Evolutionary conservation across 1,140 invertebrate species (phyloP), one percentile per base, ranked within the genome.

Genomic region (Drosophila serrata): DNA sequence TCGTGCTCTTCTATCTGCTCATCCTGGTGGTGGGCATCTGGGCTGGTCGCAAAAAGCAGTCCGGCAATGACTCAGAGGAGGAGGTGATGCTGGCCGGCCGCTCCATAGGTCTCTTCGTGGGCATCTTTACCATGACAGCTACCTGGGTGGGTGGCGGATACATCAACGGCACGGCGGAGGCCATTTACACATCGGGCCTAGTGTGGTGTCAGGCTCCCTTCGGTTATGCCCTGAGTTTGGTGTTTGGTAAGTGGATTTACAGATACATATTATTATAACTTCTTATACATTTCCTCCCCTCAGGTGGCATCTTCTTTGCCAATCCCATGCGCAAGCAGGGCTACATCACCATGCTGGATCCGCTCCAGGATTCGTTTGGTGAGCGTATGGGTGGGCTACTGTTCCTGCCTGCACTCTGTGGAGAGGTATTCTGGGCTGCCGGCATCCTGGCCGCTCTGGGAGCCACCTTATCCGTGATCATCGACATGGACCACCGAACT

Each of bases 61-160:
- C 95, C 6, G 96, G 96, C 49, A 96, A 97, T 93, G 96, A 97
- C 90, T 97, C 96, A 24, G 97, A 98, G 91, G 98, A 99, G 93
- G 98, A 99, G 93, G 98, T 99, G 15, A 99, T 99, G 98, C 93
- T 99, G 80, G 98, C 98, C 1, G 98, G 98, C 1, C 94, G 98
- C 51, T 98, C 98, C 87, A 99, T 99, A 81, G 98, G 98, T 6
- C 94, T 99, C 4, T 97, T 99, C 82, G 98, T 99, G 43, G 98
- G 98, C 19, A 98, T 99, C 70, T 99, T 99, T 85, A 99, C 98
- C 15, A 99, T 99, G 98, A 99, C 98, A 96, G 98, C 98, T 19
- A 99, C 98, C 19, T 99, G 99, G 99, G 98, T 99, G 15, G 99
- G 99, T 61, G 99, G 99, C 37, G 99, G 98, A 33, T 99, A 99